Evolutionary conservation across 2,113 vertebrate species (phyloP).

Genomic region (Microtus richardsoni): DNA sequence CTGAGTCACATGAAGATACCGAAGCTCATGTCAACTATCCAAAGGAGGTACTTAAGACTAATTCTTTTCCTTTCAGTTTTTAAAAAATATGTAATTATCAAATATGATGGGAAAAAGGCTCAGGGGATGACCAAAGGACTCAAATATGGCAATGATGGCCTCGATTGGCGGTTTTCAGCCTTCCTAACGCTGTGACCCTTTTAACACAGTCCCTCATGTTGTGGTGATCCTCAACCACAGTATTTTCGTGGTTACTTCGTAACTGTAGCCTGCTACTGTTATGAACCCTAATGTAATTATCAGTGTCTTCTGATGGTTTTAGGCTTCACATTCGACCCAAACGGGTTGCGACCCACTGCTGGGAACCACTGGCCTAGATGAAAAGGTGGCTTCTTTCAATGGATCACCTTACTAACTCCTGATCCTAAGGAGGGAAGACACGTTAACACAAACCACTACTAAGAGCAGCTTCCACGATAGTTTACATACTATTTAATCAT

Average conservation of each 20-base stretch:
- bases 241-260: background rate
- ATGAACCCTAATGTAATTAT: background rate
- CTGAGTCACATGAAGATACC: slow-evolving; percentile 84
- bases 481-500: background rate
- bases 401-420: background rate
- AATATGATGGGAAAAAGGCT: slow-evolving; percentile 1
- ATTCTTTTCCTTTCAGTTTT: slow-evolving; percentile 47
- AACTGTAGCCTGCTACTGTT: background rate
- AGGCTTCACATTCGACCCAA: background rate
- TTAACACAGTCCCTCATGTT: background rate
- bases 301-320: background rate
- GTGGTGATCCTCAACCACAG: too few species aligned
- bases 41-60: slow-evolving; percentile 46
- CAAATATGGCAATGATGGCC: background rate
- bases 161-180: background rate
- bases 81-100: background rate
- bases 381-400: background rate
- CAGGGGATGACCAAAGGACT: background rate
- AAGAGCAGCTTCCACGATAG: background rate
- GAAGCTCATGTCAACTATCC: slow-evolving; percentile 56
- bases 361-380: background rate
- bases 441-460: background rate
- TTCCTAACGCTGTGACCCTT: background rate
- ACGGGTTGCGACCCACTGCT: background rate
- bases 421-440: background rate